Percentiles rank a stretch among this genome's conserved stretches.
phyloP scores from a whole-genome alignment of 2,888 invertebrate species.

The Diabrotica balteata region DNA sequence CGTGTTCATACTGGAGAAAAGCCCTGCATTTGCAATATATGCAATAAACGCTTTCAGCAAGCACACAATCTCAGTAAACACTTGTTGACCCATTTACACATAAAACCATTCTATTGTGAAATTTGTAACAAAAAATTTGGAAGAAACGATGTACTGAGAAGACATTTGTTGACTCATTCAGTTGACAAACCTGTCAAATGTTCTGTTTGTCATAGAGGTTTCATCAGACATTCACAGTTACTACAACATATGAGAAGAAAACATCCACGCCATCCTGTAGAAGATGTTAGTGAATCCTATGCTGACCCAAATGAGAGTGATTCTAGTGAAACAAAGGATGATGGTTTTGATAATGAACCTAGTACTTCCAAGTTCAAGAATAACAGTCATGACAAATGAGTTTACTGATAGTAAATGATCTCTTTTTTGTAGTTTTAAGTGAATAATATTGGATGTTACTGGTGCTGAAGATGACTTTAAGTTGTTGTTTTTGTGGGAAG shows the following conservation, averaged over 20 bases:
- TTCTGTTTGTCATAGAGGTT: slow-evolving; percentile 51
- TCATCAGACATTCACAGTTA: slow-evolving; percentile 51
- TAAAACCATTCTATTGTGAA: slow-evolving; percentile 55
- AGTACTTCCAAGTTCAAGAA: background rate
- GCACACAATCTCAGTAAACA: slow-evolving; percentile 58
- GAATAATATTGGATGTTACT: no score
- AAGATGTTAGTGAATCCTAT: slow-evolving; percentile 11
- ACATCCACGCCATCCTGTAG: slow-evolving; percentile 32
- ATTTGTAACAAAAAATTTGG: slow-evolving; percentile 57
- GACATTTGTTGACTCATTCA: slow-evolving; percentile 57
- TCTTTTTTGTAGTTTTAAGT: no score
- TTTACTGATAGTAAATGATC: no score
- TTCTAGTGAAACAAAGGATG: background rate
- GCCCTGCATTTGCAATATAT: slow-evolving; percentile 55
- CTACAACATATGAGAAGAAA: slow-evolving; percentile 46
- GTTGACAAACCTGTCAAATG: slow-evolving; percentile 56
- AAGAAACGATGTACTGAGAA: slow-evolving; percentile 54
- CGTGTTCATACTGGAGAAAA: slow-evolving; percentile 59
- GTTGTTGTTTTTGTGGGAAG: background rate
- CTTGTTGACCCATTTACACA: slow-evolving; percentile 55
- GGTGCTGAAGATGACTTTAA: no score
- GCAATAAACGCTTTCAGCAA: slow-evolving; percentile 53
- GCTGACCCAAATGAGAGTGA: slow-evolving; percentile 3
- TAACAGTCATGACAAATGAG: no score
- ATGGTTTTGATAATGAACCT: background rate